These are phyloP conservation scores for Alfaro cultratus DNA, from an alignment of 2,797 vertebrate genomes.

Conservation along the genomic window DNA sequence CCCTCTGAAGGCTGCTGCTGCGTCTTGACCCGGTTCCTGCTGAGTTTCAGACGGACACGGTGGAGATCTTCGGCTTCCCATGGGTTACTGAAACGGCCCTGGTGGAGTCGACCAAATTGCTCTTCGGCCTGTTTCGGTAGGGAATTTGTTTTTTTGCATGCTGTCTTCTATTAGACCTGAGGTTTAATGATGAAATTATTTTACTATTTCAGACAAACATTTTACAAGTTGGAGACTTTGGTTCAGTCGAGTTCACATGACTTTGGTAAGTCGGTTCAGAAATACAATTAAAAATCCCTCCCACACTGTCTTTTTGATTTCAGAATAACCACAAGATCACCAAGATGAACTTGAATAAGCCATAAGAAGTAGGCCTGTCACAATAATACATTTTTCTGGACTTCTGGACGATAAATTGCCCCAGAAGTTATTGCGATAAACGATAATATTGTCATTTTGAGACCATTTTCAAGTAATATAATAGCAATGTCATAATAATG, in stretches of 20 bases:
- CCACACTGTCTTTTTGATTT: slow-evolving; percentile 1
- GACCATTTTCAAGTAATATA: too few relatives aligned
- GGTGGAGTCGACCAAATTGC: slow-evolving; percentile 88
- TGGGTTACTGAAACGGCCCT: slow-evolving; percentile 95
- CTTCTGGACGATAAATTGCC: too few relatives aligned
- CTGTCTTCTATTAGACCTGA: neutral
- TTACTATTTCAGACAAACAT: slow-evolving; percentile 85
- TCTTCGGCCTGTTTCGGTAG: slow-evolving; percentile 95
- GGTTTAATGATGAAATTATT: neutral
- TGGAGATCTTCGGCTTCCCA: slow-evolving; percentile 92
- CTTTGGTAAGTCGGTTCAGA: slow-evolving; percentile 87
- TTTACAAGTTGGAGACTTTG: slow-evolving; percentile 87
- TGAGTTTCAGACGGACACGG: slow-evolving; percentile 87
- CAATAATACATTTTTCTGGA: too few relatives aligned
- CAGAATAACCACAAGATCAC: neutral
- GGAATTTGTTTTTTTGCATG: neutral
- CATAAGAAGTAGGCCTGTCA: too few relatives aligned
- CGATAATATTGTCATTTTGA: too few relatives aligned
- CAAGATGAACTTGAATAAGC: neutral
- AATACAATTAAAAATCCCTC: neutral
- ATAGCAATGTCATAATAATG: too few relatives aligned
- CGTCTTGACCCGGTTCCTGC: slow-evolving; percentile 90
- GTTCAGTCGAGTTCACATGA: slow-evolving; percentile 86
- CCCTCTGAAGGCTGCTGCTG: slow-evolving; percentile 82
- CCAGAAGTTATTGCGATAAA: too few relatives aligned